A percentile compares a stretch with the other conserved stretches of the same genome.
These are phyloP conservation scores for Sarcophaga carnaria DNA, from an alignment of 2,888 invertebrate genomes.

Conservation along the genomic window DNA sequence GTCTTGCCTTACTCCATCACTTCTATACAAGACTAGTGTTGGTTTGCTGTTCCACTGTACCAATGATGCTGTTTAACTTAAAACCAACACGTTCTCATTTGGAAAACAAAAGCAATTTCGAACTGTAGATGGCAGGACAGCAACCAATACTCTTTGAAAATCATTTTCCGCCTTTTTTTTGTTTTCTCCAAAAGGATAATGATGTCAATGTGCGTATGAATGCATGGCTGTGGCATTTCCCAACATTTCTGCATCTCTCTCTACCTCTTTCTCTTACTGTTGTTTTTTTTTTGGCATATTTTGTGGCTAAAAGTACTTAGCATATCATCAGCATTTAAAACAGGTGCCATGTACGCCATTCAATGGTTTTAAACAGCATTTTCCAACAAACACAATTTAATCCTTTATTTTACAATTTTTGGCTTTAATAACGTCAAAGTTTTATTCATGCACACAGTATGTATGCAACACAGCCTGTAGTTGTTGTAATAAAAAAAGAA, in stretches of 20 bases:
- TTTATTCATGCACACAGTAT: background rate
- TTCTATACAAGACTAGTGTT: too few relatives aligned
- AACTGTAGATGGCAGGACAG: background rate
- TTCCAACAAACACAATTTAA: constrained; percentile 60
- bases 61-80: background rate
- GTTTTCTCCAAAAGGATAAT: background rate
- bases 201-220: background rate
- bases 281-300: constrained; percentile 29
- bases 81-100: background rate
- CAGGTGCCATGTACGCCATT: constrained; percentile 63
- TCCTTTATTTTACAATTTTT: constrained; percentile 55
- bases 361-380: constrained; percentile 60
- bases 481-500: too few relatives aligned
- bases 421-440: background rate
- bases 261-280: background rate
- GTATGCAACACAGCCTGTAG: too few relatives aligned
- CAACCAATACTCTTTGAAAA: background rate
- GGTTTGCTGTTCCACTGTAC: background rate
- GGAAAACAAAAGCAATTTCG: constrained; percentile 3
- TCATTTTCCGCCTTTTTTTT: background rate
- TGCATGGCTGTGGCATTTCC: background rate
- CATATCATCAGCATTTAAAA: constrained; percentile 71
- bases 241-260: background rate
- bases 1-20: too few relatives aligned
- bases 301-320: constrained; percentile 67